These are phyloP conservation scores for Brevipalpus yothersi DNA, from an alignment of 1,140 invertebrate genomes.

Conservation along the genomic window DNA sequence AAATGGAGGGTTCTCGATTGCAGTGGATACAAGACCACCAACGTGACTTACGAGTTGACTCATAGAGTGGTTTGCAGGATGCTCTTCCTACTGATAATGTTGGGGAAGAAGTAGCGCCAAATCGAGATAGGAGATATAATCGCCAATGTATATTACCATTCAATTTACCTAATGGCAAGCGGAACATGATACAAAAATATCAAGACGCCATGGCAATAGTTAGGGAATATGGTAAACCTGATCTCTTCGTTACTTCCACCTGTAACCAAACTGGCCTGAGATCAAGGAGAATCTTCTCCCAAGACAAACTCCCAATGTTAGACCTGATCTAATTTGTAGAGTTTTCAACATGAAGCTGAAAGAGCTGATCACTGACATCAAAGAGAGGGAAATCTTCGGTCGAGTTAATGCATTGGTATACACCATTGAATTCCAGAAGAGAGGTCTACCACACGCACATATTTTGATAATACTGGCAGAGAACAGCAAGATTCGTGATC, in stretches of 20 bases:
- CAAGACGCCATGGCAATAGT: conserved; percentile 19
- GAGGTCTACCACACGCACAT: too few relatives aligned
- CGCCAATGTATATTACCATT: conserved; percentile 4
- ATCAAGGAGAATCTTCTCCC: background rate
- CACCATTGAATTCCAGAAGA: too few relatives aligned
- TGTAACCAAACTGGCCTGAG: conserved; percentile 14
- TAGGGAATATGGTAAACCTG: conserved; percentile 17
- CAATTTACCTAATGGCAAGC: conserved; percentile 4
- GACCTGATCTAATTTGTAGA: too few relatives aligned
- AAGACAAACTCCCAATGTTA: too few relatives aligned
- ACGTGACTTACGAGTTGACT: conserved; percentile 5
- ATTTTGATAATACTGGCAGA: too few relatives aligned
- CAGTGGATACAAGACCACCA: conserved; percentile 6
- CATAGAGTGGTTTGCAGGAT: conserved; percentile 10
- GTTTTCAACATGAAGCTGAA: too few relatives aligned
- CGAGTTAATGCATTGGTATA: too few relatives aligned
- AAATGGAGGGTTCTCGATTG: conserved; percentile 6
- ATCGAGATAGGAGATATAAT: too few relatives aligned
- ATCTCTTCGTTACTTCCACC: conserved; percentile 23
- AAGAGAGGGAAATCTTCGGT: too few relatives aligned
- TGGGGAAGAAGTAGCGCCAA: background rate
- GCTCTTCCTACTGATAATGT: background rate
- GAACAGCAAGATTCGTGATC: too few relatives aligned
- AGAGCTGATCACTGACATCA: too few relatives aligned
- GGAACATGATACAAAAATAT: conserved; percentile 7